These are phyloP conservation scores for Podarcis cretensis DNA, from an alignment of 2,113 vertebrate genomes.

Conservation along the genomic window DNA sequence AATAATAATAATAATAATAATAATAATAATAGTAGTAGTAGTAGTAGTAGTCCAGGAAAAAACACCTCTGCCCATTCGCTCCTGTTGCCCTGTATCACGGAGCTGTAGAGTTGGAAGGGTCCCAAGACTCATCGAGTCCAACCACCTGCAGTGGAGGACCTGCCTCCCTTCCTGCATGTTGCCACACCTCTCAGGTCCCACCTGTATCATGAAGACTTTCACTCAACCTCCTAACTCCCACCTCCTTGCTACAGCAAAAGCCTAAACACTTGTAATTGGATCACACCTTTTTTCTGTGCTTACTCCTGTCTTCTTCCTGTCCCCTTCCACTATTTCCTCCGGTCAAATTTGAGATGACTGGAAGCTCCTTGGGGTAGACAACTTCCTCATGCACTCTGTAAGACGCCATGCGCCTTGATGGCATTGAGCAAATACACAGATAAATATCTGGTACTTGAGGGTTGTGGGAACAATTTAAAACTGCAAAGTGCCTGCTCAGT, in stretches of 20 bases:
- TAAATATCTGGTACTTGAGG: not conserved
- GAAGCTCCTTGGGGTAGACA: not conserved
- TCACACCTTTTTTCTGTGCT: not conserved
- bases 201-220: not conserved
- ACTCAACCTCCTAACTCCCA: not conserved
- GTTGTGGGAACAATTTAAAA: not conserved
- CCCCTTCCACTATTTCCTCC: not conserved
- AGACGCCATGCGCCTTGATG: no score
- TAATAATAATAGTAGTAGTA: no score
- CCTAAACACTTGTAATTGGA: not conserved
- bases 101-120: no score
- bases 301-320: not conserved
- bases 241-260: not conserved
- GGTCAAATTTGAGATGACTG: not conserved
- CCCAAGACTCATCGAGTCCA: no score
- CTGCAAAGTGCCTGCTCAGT: not conserved
- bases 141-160: no score
- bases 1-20: no score
- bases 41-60: no score
- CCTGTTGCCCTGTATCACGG: not conserved
- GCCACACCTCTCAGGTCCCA: not conserved
- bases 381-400: not conserved
- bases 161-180: not conserved
- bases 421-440: no score
- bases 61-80: no score